Percentiles rank a stretch among this genome's conserved stretches.
Conservation (phyloP, 2,888 invertebrate species). For the Merodon equestris region DNA sequence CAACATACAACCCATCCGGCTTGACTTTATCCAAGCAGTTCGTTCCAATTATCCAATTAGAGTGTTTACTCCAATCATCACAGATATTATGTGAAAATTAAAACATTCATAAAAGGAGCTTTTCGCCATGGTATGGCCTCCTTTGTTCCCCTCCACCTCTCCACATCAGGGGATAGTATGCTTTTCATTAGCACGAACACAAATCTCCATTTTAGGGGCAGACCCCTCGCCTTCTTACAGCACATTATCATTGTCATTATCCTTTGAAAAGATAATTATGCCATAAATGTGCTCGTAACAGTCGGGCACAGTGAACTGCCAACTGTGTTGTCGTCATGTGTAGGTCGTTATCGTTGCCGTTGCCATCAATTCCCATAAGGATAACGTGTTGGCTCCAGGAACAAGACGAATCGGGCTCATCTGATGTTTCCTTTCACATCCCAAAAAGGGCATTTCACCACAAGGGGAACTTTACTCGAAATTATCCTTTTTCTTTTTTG, state of each 20-base stretch:
- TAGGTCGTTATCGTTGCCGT: conserved; percentile 9
- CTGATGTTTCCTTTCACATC: conserved; percentile 6
- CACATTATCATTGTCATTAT: conserved; percentile 35
- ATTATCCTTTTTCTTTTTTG: conserved; percentile 5
- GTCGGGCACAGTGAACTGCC: neutral
- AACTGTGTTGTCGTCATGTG: conserved; percentile 15
- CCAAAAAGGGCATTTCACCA: conserved; percentile 13
- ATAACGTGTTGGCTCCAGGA: conserved; percentile 35
- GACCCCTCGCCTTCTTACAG: conserved; percentile 10
- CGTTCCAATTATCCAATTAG: conserved; percentile 51
- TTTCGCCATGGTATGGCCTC: neutral
- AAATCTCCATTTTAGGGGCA: conserved; percentile 15
- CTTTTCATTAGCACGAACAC: conserved; percentile 14
- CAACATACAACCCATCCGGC: neutral
- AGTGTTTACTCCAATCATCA: conserved; percentile 37
- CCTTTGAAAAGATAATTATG: conserved; percentile 46
- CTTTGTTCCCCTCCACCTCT: neutral
- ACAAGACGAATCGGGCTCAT: conserved; percentile 14
- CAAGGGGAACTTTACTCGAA: conserved; percentile 11
- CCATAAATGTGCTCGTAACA: conserved; percentile 24
- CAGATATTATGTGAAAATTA: conserved; percentile 34
- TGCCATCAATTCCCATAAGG: conserved; percentile 27
- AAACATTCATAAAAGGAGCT: conserved; percentile 23
- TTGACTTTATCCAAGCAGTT: too few species aligned
- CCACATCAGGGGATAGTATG: neutral